phyloP scores from a whole-genome alignment of 2,797 vertebrate genomes.

The Ammospiza maritima region DNA sequence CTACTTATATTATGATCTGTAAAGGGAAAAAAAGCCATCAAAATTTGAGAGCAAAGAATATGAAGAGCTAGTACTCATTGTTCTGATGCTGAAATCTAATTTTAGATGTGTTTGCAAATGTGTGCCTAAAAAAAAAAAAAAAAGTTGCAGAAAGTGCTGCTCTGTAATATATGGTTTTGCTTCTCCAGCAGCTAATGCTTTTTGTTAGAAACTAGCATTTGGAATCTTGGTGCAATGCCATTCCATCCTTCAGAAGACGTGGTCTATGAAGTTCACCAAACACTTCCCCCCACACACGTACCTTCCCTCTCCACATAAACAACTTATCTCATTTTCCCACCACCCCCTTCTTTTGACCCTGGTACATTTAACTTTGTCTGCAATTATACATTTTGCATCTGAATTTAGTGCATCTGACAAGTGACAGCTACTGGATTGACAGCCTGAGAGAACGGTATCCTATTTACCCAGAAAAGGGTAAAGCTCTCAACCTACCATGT shows the following conservation, averaged over 20 bases:
- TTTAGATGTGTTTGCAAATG: constrained; percentile 80
- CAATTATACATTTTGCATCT: constrained; percentile 16
- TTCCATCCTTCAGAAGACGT: constrained; percentile 61
- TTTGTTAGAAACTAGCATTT: constrained; percentile 67
- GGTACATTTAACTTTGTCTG: background rate
- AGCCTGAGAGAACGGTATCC: constrained; percentile 24
- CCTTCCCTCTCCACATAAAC: constrained; percentile 7
- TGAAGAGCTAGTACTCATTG: constrained; percentile 67
- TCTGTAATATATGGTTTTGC: constrained; percentile 60
- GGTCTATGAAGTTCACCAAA: constrained; percentile 21
- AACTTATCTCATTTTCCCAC: background rate
- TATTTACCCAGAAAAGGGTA: constrained; percentile 50
- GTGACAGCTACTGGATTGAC: constrained; percentile 50
- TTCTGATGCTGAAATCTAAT: constrained; percentile 76
- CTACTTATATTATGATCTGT: background rate
- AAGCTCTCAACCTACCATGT: background rate
- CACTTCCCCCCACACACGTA: background rate
- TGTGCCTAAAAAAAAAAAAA: constrained; percentile 12
- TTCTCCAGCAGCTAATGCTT: constrained; percentile 67
- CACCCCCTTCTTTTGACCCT: constrained; percentile 27
- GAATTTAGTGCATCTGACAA: constrained; percentile 61
- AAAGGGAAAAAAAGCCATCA: background rate
- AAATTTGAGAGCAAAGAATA: constrained; percentile 25
- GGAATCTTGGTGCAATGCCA: constrained; percentile 68
- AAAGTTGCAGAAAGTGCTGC: constrained; percentile 38